Base-by-base conservation (phyloP, 1,140 invertebrate species). In the Drosophila sulfurigaster region DNA sequence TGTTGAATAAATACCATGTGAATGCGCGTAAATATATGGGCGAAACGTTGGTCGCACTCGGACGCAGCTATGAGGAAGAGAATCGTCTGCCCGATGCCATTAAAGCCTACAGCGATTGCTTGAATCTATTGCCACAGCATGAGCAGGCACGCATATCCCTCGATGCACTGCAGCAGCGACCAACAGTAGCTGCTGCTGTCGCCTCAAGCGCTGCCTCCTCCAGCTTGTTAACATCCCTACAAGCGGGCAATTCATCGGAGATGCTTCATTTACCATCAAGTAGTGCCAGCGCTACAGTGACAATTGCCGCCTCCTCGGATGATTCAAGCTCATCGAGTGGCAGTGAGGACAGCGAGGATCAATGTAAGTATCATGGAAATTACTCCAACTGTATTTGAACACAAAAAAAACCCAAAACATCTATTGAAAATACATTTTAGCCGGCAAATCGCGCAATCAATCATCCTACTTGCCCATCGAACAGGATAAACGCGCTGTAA, bases 1-100 rank as follows among this genome's bases (percentile, higher is more conserved):
- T 97, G 91, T 91, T 97, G 13, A 98, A 99, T 93, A 96, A 96
- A 15, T 96, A 95, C 65, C 98, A 99, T 93, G 95, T 95, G n/a
- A 99, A 99, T 94, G 98, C 98, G 45, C 95, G 96, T 58, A 98
- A 98, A 93, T 99, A 99, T 93, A 95, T 98, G 94, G 96, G 97
- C 16, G 97, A 99, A 92, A 99, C 98, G 1, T 93, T 99, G 10
- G 96, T 98, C 1, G 98, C 97, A 0, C 93, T 96, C 78, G 97
- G 95, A 82, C 95, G 96, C 71, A 97, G 96, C 87, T 97, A 96
- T 87, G 96, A 97, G 91, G 96, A 97, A 79, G 96, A 97, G 75
- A 96, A 96, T 79, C 97, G 97, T 80, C 95, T 96, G 48, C 95
- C 97, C n/a, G 96, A 98, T 69, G 97, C 97, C 3, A 94, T 96